These are phyloP conservation scores for Panthera leo DNA, from an alignment of 2,113 vertebrate species.

Conservation along the genomic window DNA sequence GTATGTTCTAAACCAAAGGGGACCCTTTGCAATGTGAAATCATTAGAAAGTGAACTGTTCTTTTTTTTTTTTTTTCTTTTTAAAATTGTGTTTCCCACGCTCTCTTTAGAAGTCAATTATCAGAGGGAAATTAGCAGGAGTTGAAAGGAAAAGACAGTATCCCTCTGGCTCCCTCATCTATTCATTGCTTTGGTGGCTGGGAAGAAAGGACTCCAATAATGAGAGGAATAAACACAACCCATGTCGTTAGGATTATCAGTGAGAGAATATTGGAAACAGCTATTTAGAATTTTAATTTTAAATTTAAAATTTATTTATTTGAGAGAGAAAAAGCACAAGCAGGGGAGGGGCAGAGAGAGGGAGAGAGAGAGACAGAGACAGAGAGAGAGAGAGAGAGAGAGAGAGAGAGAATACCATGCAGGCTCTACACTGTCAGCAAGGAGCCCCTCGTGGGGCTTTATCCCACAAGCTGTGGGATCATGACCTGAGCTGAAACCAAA, in stretches of 20 bases:
- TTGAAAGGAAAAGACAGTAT: conserved; percentile 56
- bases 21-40: conserved; percentile 39
- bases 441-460: too few relatives aligned
- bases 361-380: too few relatives aligned
- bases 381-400: too few relatives aligned
- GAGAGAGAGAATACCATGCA: too few relatives aligned
- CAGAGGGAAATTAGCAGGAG: conserved; percentile 66
- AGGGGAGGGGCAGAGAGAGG: too few relatives aligned
- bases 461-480: too few relatives aligned
- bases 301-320: too few relatives aligned
- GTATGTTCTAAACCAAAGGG: conserved; percentile 46
- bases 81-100: conserved; percentile 1
- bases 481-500: too few relatives aligned
- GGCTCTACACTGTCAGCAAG: too few relatives aligned
- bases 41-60: conserved; percentile 49
- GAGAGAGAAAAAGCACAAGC: too few relatives aligned
- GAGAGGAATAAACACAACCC: not conserved
- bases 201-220: conserved; percentile 29
- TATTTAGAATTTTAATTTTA: not conserved
- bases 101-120: conserved; percentile 67
- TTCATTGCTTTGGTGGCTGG: conserved; percentile 40
- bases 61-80: not conserved
- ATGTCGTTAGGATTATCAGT: not conserved
- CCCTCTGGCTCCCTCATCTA: conserved; percentile 30
- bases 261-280: not conserved